Evolutionary conservation across 2,113 vertebrate genomes (phyloP), one percentile per base, ranked within the genome.

Genomic region (Odontophorus gujanensis): DNA sequence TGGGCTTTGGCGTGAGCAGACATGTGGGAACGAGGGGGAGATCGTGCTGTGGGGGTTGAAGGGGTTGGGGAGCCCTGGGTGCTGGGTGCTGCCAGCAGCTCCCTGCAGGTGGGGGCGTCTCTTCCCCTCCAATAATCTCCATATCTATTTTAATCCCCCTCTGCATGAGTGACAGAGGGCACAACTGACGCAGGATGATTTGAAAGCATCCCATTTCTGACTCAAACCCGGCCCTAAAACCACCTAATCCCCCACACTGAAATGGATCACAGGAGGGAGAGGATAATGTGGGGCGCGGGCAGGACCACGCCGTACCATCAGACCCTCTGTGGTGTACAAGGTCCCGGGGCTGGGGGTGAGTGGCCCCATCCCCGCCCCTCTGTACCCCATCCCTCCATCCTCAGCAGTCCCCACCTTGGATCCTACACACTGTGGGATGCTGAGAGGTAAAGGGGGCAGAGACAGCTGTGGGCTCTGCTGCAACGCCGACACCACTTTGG

Each of bases 91-190:
- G 26, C 15, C 2, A 10, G 61, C 13, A 7, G 14, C 13, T 11
- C 69, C 57, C 74, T 36, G 7, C 11, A 51, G 58, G 74, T 78
- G 71, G 81, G 85, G 86, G 85, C 72, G 55, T 14, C 34, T 4
- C 21, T 25, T 59, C 30, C 81, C 21, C 57, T 30, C 71, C 0
- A 26, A 68, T 96, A 96, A 97, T 91, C 92, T 88, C 43, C 91
- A 85, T 96, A 95, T 96, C 94, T 92, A 43, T 96, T 96, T 96
- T 97, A 96, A 97, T 97, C 96, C 93, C 75, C 17, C 50, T 1
- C 58, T 22, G 50, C 89, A 63, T 1, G 96, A 94, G 81, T 45
- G 95, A 7, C 85, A 85, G 92, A 74, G 93, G 80, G 63, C 89
- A 65, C 67, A 4, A 57, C 7, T 96, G 95, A 95, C 71, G 92